Conservation (phyloP, 2,888 invertebrate species). For the Parnassius smintheus region DNA sequence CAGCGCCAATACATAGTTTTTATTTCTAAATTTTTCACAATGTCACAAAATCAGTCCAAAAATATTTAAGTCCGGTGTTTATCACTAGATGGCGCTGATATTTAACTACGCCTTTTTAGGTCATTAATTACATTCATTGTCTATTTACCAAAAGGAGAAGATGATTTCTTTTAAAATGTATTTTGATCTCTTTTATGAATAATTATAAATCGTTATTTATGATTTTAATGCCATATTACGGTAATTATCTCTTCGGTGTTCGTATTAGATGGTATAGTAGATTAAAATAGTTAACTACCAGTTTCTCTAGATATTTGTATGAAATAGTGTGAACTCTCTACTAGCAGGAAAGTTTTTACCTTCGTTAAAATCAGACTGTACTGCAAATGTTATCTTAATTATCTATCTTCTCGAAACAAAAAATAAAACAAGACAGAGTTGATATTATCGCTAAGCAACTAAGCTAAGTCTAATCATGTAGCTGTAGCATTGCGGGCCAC, state of each 20-base stretch:
- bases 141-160: conserved; percentile 21
- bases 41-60: too few species aligned
- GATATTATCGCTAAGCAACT: too few species aligned
- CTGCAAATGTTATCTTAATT: background rate
- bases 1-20: too few species aligned
- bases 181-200: conserved; percentile 76
- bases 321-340: conserved; percentile 16
- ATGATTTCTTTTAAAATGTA: conserved; percentile 36
- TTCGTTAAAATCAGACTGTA: conserved; percentile 8
- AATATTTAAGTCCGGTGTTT: background rate
- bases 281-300: conserved; percentile 30
- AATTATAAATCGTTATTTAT: conserved; percentile 71
- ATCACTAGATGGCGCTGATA: conserved; percentile 7
- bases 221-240: conserved; percentile 78
- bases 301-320: conserved; percentile 26
- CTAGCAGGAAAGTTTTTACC: background rate
- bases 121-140: conserved; percentile 7
- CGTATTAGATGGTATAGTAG: conserved; percentile 37
- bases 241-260: conserved; percentile 61
- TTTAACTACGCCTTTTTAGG: background rate
- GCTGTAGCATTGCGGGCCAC: too few species aligned
- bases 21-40: too few species aligned
- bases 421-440: too few species aligned
- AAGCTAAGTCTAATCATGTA: too few species aligned
- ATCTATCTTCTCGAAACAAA: too few species aligned